Conservation (phyloP, 2,797 vertebrate genomes). For the Catharus ustulatus region DNA sequence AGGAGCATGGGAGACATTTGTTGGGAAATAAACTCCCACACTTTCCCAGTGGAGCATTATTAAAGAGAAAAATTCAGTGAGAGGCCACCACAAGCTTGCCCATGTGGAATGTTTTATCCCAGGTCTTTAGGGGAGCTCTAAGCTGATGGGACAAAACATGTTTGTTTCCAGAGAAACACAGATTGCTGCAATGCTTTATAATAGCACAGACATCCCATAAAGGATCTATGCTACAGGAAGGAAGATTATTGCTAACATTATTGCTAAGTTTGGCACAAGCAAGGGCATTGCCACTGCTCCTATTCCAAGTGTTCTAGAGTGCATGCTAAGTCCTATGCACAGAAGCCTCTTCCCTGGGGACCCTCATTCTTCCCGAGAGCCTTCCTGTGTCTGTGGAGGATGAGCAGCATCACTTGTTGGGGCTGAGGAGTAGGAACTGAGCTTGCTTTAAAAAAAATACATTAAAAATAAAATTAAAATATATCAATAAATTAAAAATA, state of each 20-base stretch:
- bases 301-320: not conserved
- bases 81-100: not conserved
- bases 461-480: not conserved
- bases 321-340: not conserved
- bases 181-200: not conserved
- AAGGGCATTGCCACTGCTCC: not conserved
- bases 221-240: not conserved
- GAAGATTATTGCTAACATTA: not conserved
- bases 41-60: not conserved
- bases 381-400: not conserved
- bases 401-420: not conserved
- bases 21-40: not conserved
- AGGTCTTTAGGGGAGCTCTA: not conserved
- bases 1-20: not conserved
- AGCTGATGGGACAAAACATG: not conserved
- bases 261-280: not conserved
- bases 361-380: not conserved
- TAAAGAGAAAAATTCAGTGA: not conserved
- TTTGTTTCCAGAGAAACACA: not conserved
- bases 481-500: not conserved
- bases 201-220: not conserved
- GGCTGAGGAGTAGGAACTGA: not conserved
- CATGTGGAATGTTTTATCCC: not conserved
- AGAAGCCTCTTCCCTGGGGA: not conserved
- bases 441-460: not conserved